Evolutionary conservation across 2,113 vertebrate genomes (phyloP), one percentile per base, ranked within the genome.

Genomic region (Anser cygnoides): DNA sequence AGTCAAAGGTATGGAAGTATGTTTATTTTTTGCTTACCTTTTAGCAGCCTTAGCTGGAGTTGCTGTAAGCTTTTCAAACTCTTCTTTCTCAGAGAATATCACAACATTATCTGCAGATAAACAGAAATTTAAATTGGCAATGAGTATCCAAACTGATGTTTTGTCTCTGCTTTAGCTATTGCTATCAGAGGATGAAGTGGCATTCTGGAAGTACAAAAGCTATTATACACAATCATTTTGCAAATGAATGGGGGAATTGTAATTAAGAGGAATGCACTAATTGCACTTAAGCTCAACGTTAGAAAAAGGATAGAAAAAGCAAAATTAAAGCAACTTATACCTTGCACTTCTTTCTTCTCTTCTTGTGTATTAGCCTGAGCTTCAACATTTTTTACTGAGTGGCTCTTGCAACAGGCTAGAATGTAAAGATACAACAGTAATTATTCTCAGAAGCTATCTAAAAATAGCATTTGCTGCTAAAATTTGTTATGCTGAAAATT

Each of bases 81-180:
- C 99, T 14, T 99, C 99, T 96, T 99, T 99, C 96, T 99, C 99
- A 2, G 99, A 96, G 96, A 99, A 99, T 92, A 99, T 99, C 91
- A 99, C 99, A 84, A 99, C 98, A 5, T 97, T 99, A 91, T 99
- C 99, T 99, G 95, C 21, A 94, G 95, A 95, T 78, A 14, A 95
- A 83, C 33, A 92, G 54, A 54, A 46, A 52, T 67, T 66, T 84
- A 61, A 62, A 73, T 63, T 28, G 49, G 61, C 76, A 58, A n/a
- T 61, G 31, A 31, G 6, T 61, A 75, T 75, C 37, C 59, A 86
- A 57, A 66, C 14, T 18, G 35, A 21, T 22, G 37, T 55, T 90
- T 79, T 84, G 20, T 68, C 43, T 84, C 37, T 76, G 25, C 4
- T n/a, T 77, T 81, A 83, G 49, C 52, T 58, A 49, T 87, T 91